Conservation (phyloP, 2,113 vertebrate genomes). For the Delphinapterus leucas region DNA sequence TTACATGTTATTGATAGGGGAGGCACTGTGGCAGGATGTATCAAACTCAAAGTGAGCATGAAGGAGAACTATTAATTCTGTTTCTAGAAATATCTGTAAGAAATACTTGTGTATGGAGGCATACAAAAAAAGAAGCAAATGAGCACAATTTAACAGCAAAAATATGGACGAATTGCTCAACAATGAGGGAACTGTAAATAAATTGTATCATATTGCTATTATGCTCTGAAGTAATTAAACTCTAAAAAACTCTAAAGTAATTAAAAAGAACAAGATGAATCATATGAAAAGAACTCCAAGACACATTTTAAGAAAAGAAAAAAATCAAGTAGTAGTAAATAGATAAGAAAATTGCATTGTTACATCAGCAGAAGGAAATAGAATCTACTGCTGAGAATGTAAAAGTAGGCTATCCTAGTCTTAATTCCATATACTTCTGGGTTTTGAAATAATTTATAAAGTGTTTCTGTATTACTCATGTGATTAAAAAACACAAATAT, state of each 20-base stretch:
- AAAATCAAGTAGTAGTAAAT: neutral
- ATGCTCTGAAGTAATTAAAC: neutral
- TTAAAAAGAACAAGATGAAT: neutral
- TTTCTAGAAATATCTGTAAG: neutral
- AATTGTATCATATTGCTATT: neutral
- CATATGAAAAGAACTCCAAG: neutral
- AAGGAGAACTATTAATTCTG: neutral
- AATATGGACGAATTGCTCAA: neutral
- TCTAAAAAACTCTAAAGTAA: neutral
- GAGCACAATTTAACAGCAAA: neutral
- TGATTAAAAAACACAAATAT: neutral
- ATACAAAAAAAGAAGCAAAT: neutral
- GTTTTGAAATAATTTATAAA: neutral
- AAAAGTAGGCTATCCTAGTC: neutral
- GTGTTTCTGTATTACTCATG: neutral
- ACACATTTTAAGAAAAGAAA: conserved; percentile 9
- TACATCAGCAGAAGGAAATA: neutral
- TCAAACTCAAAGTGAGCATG: neutral
- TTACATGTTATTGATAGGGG: neutral
- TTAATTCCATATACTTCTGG: neutral
- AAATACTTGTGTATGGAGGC: neutral
- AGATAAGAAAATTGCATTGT: neutral
- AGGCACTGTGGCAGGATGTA: neutral
- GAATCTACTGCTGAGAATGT: neutral
- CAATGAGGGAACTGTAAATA: neutral